Evolutionary conservation across 92 coral and sea anemone species (phyloP), one percentile per base, ranked within the genome.

Genomic region (Isaurus tuberculatus): DNA sequence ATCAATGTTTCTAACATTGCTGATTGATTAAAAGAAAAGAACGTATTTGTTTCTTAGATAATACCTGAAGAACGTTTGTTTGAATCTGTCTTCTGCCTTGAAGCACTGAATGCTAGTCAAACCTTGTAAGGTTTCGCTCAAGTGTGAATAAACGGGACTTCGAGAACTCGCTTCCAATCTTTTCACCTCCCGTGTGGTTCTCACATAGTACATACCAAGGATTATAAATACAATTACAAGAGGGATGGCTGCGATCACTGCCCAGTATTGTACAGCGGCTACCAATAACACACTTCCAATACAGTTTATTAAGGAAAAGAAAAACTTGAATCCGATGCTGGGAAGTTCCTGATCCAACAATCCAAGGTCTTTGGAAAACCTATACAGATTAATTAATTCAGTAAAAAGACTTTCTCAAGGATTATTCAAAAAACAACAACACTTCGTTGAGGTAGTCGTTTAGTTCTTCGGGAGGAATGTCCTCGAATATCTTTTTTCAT

Each of bases 61-160:
- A 16, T 58, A 77, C 82, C 82, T 58, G 82, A 57, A 77, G 68
- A 77, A 77, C 2, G 60, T 32, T 64, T 57, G 10, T 15, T 34
- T 77, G 43, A 77, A 77, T 37, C 82, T 77, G 20, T 77, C 70
- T 43, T 77, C 82, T 31, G 70, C 82, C 44, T 77, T 55, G 25
- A 77, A 77, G 22, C 28, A 60, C 48, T 77, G 90, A 44, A 86
- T 86, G 17, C 75, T 86, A n/a, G 86, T 46, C 25, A 86, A 61
- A 2, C 90, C 90, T 71, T 86, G 86, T 10, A 86, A 58, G 23
- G 90, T 86, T 58, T 83, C 90, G 58, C 82, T 80, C 30, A 86
- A 44, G 64, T 86, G 90, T 15, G 90, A 86, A 19, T 72, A 86
- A 5, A 86, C 70, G 78, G 90, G 90, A 60, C 90, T 86, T 29